Base-by-base conservation (phyloP, 2,113 vertebrate genomes). In the Pleuronectes platessa region DNA sequence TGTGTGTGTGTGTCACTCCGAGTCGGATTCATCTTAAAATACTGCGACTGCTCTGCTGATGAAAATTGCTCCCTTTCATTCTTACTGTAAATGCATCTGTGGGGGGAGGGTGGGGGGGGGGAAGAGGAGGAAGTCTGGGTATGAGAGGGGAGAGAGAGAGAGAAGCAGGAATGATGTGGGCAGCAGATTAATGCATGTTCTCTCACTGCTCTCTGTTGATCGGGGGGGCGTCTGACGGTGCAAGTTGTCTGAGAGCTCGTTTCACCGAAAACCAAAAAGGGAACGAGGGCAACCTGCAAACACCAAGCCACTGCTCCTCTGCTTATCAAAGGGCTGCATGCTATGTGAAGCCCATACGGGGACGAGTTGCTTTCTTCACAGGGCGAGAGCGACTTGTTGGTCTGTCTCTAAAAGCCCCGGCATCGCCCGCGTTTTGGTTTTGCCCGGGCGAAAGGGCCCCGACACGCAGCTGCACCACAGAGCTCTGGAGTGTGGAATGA, bases 21-120 rank as follows among this genome's bases (percentile, higher is more conserved):
- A 88, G 85, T 90, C 56, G 14, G 88, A 90, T 81, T 78, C 87
- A 84, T 91, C 87, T 86, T 88, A 88, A 89, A 92, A 90, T 83
- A 83, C 84, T 76, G 87, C 20, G 79, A 80, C 88, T 79, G 72
- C 81, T 85, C 31, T 58, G 51, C 86, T 87, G 84, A 89, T 91
- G 87, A 88, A 89, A 90, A 92, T 79, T 87, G 72, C 83, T 84
- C 75, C 65, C 82, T 86, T 89, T 89, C 86, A 80, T 87, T 92
- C 87, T 76, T 70, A 47, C 77, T 81, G 68, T 81, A 86, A 86
- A 78, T 80, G 67, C 71, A 56, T 74, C 31, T 53, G 54, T 11
- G 62, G 59, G 35, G 27, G 40, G 64, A 23, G 23, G 26, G 26
- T 26, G 26, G 26, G 23, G 55, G 53, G 20, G 20, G 17, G 2